Evolutionary conservation across 2,888 invertebrate genomes (phyloP), one percentile per base, ranked within the genome.

Genomic region (Azorinus chamasolen): DNA sequence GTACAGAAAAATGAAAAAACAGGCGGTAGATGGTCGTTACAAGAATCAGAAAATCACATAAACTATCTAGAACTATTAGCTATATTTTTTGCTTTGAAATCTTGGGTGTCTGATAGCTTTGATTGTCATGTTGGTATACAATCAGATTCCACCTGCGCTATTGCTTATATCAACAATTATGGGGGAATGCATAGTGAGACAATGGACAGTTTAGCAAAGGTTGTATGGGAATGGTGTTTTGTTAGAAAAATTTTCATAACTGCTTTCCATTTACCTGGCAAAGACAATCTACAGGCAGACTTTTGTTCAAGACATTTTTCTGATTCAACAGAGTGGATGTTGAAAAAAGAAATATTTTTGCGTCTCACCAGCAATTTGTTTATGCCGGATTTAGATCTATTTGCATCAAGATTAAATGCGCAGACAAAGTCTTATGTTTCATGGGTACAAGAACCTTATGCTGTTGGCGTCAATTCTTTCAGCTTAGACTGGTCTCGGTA

Each of bases 261-360:
- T 32, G 32, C 32, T 32, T 32, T 32, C 32, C 32, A 32, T 32
- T 32, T 32, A 12, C 57, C 65, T 18, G 69, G 66, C 0, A 43
- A 22, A 24, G 22, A 57, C 12, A 79, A 79, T 39, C 20, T 59
- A 16, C 14, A 20, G n/a, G 71, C 79, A 27, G 74, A 74, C 55
- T 70, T 45, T 25, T 58, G 10, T 32, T 32, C 32, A 32, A 32
- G 32, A 10, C 32, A 32, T 32, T 32, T 32, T 32, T 32, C 32
- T 24, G 71, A 75, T 32, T 53, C 61, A 10, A 46, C 62, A 18
- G 74, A 79, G 27, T 74, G 70, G 74, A 74, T 48, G 51, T 50
- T 74, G 8, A 73, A 74, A 53, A 45, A n/a, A 39, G 27, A 41
- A 10, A 54, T 70, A 39, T 64, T 65, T 66, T 2, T 51, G 8